Base-by-base conservation (phyloP, 2,797 vertebrate species). In the Sebastes aleutianus region DNA sequence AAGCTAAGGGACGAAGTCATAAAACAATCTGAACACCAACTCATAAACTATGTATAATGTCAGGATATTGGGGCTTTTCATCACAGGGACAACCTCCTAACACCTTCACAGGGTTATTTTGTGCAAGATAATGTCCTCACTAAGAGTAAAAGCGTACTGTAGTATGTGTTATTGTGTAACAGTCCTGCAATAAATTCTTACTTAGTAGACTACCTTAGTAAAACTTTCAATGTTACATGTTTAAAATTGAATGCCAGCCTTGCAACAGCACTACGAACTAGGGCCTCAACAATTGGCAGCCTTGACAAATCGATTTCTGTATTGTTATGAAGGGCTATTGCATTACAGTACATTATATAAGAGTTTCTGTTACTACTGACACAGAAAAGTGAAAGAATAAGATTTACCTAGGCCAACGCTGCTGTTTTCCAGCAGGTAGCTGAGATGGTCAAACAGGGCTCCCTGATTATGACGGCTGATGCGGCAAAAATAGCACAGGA, bases 401-500 rank as follows among this genome's bases (percentile, higher is more conserved):
- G 26, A 88, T 93, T 92, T 93, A 99, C 98, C 98, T 20, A 99
- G 96, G 61, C 98, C 98, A 82, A 99, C 98, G 69, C 96, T 97
- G 93, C 98, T 97, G 84, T 99, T 99, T 91, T 99, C 98, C 91
- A 99, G 79, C 79, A 99, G 96, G 86, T 98, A 99, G 92, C 97
- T 97, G 83, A 99, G 97, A 89, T 98, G 98, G 83, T 99, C 97
- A 87, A 99, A 99, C 95, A 99, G 97, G 27, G 98, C 97, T 91
- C 98, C 97, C 87, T 99, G 98, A 93, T 99, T 99, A 89, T 97
- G 97, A 34, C 97, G 93, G 86, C 98, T 99, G 87, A 99, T 99
- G 74, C 98, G 97, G 88, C 98, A 99, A 93, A 99, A 99, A 86
- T 99, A 99, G 87, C 98, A 99, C 0, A 99, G 94, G 91, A 99